Conservation (phyloP, 2,888 invertebrate species). For the Clistopyga incitator region DNA sequence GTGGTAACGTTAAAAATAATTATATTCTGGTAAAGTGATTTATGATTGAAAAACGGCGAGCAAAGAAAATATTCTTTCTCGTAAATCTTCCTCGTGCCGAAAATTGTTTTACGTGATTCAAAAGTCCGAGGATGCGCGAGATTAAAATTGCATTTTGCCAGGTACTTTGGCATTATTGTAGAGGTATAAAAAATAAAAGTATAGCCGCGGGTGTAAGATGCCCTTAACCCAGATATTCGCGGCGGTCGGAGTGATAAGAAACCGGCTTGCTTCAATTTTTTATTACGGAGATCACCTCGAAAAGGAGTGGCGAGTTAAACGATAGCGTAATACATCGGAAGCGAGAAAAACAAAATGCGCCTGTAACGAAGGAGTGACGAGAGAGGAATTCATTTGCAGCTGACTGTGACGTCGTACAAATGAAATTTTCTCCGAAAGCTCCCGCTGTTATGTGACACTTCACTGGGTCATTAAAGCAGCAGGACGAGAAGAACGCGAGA, state of each 20-base stretch:
- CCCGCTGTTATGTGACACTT: neutral
- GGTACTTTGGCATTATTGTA: slow-evolving; percentile 8
- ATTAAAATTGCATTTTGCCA: slow-evolving; percentile 2
- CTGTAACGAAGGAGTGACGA: neutral
- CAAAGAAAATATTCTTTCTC: neutral
- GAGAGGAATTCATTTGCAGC: neutral
- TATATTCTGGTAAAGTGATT: no score
- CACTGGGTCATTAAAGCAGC: neutral
- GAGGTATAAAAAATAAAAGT: neutral
- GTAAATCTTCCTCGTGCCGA: neutral
- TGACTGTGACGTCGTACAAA: neutral
- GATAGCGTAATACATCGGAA: neutral
- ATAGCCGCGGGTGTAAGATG: neutral
- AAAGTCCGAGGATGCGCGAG: neutral
- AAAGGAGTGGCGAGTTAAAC: neutral
- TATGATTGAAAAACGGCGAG: no score
- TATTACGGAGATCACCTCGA: slow-evolving; percentile 1
- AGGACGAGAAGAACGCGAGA: neutral
- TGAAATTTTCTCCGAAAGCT: neutral
- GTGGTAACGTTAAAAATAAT: no score
- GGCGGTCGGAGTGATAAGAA: slow-evolving; percentile 6
- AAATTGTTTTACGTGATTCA: neutral
- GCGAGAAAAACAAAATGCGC: neutral
- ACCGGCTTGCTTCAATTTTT: slow-evolving; percentile 23
- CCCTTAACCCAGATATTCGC: slow-evolving; percentile 26